phyloP scores from a whole-genome alignment of 2,113 vertebrate species.

The Noctilio leporinus region DNA sequence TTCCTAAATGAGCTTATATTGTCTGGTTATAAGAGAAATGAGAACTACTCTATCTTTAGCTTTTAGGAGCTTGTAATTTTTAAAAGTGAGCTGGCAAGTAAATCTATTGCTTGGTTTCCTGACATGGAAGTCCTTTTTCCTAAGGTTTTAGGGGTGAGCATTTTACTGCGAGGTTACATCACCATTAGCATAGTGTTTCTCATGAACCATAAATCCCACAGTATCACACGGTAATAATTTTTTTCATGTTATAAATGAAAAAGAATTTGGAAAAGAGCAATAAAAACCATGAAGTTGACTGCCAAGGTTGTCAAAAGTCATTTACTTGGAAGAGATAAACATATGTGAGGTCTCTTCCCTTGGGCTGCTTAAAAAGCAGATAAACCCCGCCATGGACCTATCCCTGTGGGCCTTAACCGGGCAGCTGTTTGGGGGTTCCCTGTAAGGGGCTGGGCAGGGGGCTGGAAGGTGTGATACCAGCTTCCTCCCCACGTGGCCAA shows the following conservation, averaged over 20 bases:
- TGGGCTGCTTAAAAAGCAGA: slow-evolving; percentile 45
- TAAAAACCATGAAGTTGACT: slow-evolving; percentile 66
- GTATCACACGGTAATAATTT: slow-evolving; percentile 78
- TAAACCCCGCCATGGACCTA: slow-evolving; percentile 36
- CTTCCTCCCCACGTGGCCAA: background rate
- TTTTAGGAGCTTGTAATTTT: background rate
- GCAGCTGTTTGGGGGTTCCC: background rate
- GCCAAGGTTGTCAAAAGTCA: slow-evolving; percentile 74
- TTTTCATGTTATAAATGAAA: slow-evolving; percentile 78
- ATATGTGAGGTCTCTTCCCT: background rate
- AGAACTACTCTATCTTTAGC: background rate
- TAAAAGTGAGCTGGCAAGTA: background rate
- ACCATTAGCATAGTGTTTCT: slow-evolving; percentile 40
- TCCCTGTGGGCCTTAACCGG: slow-evolving; percentile 23
- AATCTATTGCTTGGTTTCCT: slow-evolving; percentile 6
- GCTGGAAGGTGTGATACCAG: background rate
- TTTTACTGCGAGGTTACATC: slow-evolving; percentile 57
- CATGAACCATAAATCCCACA: slow-evolving; percentile 49
- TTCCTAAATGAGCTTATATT: background rate
- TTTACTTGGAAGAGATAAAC: slow-evolving; percentile 67
- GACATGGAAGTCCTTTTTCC: background rate
- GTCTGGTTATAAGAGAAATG: background rate
- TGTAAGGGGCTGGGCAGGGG: background rate
- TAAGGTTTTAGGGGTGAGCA: background rate
- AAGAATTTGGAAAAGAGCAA: slow-evolving; percentile 76